These are phyloP conservation scores for Xyliphius kryptos DNA, from an alignment of 2,113 vertebrate genomes.

Conservation along the genomic window DNA sequence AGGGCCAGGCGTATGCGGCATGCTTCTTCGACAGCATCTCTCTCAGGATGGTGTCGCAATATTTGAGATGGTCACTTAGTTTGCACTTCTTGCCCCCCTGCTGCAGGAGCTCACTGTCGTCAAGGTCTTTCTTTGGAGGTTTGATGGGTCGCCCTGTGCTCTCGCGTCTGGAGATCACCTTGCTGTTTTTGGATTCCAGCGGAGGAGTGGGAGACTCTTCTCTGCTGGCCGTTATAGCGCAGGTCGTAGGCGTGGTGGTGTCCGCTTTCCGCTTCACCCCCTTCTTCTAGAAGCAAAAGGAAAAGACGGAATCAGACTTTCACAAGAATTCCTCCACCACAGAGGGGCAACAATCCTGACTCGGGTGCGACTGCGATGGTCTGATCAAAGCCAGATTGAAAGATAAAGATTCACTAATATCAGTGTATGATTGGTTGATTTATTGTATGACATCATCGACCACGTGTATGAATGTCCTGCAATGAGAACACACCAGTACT, in stretches of 20 bases:
- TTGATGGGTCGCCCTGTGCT: constrained; percentile 87
- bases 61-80: constrained; percentile 87
- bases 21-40: constrained; percentile 99
- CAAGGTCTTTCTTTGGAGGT: constrained; percentile 81
- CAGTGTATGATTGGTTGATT: too few species aligned
- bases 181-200: constrained; percentile 77
- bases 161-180: constrained; percentile 79
- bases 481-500: too few species aligned
- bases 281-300: constrained; percentile 75
- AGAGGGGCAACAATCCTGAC: too few species aligned
- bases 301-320: too few species aligned
- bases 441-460: too few species aligned
- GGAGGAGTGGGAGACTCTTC: constrained; percentile 79
- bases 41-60: constrained; percentile 91
- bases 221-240: constrained; percentile 85
- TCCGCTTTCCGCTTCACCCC: constrained; percentile 98
- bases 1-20: too few species aligned
- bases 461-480: too few species aligned
- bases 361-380: too few species aligned
- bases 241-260: constrained; percentile 93
- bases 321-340: too few species aligned
- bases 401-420: too few species aligned
- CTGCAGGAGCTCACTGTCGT: constrained; percentile 72
- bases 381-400: too few species aligned
- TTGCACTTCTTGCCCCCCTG: constrained; percentile 75